These are phyloP conservation scores for Aratinga solstitialis DNA, from an alignment of 2,797 vertebrate genomes.

Conservation along the genomic window DNA sequence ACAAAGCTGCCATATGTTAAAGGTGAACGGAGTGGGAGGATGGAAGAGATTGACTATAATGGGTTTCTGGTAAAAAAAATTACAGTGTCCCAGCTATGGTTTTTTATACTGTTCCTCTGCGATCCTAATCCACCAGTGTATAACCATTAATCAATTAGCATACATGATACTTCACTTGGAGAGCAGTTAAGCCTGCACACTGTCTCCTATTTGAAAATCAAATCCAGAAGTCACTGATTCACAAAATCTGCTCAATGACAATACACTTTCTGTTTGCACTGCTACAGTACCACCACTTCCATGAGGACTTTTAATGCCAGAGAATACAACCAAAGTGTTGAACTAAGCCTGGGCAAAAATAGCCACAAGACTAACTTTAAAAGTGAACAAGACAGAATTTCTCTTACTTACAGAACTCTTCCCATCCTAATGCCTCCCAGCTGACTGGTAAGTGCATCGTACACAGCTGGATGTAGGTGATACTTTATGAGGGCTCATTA, in stretches of 20 bases:
- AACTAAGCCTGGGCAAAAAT: background rate
- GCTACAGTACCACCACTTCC: background rate
- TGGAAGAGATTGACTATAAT: conserved; percentile 28
- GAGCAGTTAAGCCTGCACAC: background rate
- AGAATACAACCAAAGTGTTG: background rate
- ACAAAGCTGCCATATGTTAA: conserved; percentile 66
- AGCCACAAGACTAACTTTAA: background rate
- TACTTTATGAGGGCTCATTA: background rate
- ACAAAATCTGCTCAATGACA: background rate
- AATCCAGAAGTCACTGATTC: background rate
- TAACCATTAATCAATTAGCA: background rate
- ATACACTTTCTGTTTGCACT: background rate
- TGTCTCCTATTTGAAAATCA: background rate
- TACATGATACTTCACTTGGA: background rate
- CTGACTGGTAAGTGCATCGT: background rate
- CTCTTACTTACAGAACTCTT: background rate
- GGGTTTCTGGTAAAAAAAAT: background rate
- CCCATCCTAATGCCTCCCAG: background rate
- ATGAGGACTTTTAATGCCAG: background rate
- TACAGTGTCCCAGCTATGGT: background rate
- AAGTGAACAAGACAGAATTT: background rate
- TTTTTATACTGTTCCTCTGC: background rate
- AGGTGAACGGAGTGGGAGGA: conserved; percentile 56
- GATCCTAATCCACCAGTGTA: background rate
- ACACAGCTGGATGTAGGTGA: background rate